phyloP scores from a whole-genome alignment of 2,888 invertebrate species.

The Caenorhabditis sinica region DNA sequence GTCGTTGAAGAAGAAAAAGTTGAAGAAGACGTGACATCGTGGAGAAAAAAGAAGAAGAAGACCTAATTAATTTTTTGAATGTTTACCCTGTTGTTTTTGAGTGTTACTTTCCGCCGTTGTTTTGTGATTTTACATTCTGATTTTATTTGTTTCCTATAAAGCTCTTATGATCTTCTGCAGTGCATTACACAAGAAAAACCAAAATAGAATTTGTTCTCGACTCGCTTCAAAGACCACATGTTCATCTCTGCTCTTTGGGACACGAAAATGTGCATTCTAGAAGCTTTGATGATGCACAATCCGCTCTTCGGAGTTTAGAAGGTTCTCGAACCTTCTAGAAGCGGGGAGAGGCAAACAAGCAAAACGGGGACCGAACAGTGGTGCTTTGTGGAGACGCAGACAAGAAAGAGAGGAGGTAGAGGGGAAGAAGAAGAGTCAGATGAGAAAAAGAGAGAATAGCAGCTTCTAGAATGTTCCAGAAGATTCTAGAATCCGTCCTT shows the following conservation, averaged over 20 bases:
- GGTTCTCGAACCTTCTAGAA: slow-evolving; percentile 6
- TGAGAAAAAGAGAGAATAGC: background rate
- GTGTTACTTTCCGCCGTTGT: background rate
- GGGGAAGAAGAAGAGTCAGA: background rate
- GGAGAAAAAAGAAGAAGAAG: slow-evolving; percentile 35
- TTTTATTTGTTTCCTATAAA: background rate
- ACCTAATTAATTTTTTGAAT: slow-evolving; percentile 2
- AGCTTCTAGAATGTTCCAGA: background rate
- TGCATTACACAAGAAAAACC: too few relatives aligned
- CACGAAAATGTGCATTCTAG: background rate
- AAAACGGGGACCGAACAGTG: background rate
- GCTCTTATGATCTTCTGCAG: background rate
- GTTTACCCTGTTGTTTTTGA: slow-evolving; percentile 13
- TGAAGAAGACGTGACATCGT: background rate
- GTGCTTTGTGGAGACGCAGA: background rate
- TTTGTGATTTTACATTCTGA: background rate
- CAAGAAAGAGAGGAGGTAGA: background rate
- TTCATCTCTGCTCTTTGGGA: too few relatives aligned
- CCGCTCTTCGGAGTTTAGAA: background rate
- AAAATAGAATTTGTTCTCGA: too few relatives aligned
- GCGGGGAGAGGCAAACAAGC: background rate
- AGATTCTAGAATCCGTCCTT: background rate
- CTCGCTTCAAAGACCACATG: too few relatives aligned
- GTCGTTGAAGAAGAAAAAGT: slow-evolving; percentile 41
- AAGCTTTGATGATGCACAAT: background rate